These are phyloP conservation scores for Alligator sinensis DNA, from an alignment of 2,113 vertebrate species.

Conservation along the genomic window DNA sequence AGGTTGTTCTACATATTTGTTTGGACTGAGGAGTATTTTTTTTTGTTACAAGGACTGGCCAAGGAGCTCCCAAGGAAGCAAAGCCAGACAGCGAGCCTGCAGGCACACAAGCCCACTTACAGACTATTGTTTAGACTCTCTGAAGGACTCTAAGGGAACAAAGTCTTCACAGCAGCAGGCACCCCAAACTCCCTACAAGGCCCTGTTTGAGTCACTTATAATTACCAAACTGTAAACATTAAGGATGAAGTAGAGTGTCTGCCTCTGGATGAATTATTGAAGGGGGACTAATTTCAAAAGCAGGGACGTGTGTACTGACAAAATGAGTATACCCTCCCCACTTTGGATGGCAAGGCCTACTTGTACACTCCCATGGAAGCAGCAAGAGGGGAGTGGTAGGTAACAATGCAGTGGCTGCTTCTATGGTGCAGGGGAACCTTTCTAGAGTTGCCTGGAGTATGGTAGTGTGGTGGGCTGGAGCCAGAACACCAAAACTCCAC, in stretches of 20 bases:
- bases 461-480: not conserved
- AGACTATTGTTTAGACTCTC: too few relatives aligned
- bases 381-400: not conserved
- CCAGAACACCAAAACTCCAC: not conserved
- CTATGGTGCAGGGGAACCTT: not conserved
- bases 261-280: slow-evolving; percentile 1
- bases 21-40: not conserved
- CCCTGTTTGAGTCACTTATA: too few relatives aligned
- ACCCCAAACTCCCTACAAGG: too few relatives aligned
- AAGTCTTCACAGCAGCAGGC: too few relatives aligned
- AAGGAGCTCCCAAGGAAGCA: too few relatives aligned
- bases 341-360: not conserved
- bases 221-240: too few relatives aligned
- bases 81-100: too few relatives aligned
- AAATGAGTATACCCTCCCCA: not conserved
- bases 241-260: not conserved
- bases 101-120: too few relatives aligned
- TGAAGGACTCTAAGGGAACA: too few relatives aligned
- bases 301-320: too few relatives aligned
- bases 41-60: not conserved
- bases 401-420: not conserved
- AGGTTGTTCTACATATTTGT: not conserved
- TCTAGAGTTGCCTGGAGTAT: not conserved
- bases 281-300: not conserved
- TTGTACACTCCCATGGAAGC: not conserved